These are phyloP conservation scores for Chaenocephalus aceratus DNA, from an alignment of 2,113 vertebrate genomes.

Conservation along the genomic window DNA sequence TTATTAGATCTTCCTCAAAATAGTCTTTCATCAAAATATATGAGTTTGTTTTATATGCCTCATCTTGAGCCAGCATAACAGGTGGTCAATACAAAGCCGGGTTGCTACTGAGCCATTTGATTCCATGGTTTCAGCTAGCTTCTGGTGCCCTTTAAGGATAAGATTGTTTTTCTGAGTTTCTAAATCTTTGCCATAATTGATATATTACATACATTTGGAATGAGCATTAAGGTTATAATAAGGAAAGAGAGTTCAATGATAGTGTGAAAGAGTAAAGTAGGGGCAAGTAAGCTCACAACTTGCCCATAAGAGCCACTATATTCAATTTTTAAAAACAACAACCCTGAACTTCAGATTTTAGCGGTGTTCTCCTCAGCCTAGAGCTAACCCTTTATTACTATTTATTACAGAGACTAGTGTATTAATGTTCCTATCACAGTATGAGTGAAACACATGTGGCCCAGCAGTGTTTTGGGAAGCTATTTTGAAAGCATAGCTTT, in stretches of 20 bases:
- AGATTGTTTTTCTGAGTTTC: neutral
- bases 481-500: too few relatives aligned
- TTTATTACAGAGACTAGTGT: neutral
- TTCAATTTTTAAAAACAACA: too few relatives aligned
- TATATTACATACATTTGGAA: slow-evolving; percentile 20
- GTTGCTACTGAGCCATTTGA: slow-evolving; percentile 9
- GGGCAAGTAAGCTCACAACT: slow-evolving; percentile 1
- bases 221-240: slow-evolving; percentile 1
- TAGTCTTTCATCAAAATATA: slow-evolving; percentile 23
- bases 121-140: neutral
- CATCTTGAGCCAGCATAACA: slow-evolving; percentile 15
- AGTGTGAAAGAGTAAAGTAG: neutral
- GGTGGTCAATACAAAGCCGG: slow-evolving; percentile 29
- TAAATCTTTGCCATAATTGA: slow-evolving; percentile 2
- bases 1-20: neutral
- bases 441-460: slow-evolving; percentile 27
- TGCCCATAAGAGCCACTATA: too few relatives aligned
- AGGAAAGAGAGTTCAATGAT: neutral
- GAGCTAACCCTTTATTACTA: neutral
- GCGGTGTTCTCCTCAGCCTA: neutral
- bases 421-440: neutral
- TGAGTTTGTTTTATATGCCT: slow-evolving; percentile 17
- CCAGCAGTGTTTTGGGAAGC: neutral
- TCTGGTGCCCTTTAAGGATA: neutral
- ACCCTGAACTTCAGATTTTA: neutral